Evolutionary conservation across 2,113 vertebrate species (phyloP).

Genomic region (Leptodactylus fuscus): DNA sequence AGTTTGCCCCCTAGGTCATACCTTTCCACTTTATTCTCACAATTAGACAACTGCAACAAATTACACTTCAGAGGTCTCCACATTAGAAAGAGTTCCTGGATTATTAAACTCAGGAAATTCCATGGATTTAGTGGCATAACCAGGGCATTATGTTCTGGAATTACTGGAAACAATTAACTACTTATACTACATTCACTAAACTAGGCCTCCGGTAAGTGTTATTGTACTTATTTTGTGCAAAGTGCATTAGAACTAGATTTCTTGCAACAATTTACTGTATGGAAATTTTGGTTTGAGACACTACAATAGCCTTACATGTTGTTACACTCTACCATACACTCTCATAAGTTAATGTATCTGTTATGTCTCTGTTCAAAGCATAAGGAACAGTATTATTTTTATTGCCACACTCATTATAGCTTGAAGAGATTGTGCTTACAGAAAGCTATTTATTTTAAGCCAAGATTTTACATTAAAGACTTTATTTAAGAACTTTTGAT

Average conservation of each 20-base stretch:
- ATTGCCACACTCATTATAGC: too few species aligned
- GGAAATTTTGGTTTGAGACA: too few species aligned
- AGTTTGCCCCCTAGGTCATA: conserved; percentile 21
- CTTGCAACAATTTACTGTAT: neutral
- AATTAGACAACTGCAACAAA: conserved; percentile 43
- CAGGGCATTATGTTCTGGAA: conserved; percentile 19
- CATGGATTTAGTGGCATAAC: conserved; percentile 38
- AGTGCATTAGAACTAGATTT: neutral
- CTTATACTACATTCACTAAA: neutral
- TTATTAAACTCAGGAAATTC: conserved; percentile 42
- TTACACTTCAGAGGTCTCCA: conserved; percentile 28
- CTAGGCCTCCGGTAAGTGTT: neutral
- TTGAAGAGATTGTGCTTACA: too few species aligned
- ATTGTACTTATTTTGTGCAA: neutral
- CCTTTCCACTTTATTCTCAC: conserved; percentile 18
- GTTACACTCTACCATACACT: neutral
- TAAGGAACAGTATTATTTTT: too few species aligned
- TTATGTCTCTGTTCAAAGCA: too few species aligned
- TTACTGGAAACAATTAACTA: conserved; percentile 40
- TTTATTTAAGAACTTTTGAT: too few species aligned
- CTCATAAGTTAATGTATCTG: neutral
- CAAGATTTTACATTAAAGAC: too few species aligned
- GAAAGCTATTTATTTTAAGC: too few species aligned
- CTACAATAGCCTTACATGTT: neutral
- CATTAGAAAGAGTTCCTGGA: conserved; percentile 33